These are phyloP conservation scores for Phortica variegata DNA, from an alignment of 1,140 invertebrate genomes.

Conservation along the genomic window DNA sequence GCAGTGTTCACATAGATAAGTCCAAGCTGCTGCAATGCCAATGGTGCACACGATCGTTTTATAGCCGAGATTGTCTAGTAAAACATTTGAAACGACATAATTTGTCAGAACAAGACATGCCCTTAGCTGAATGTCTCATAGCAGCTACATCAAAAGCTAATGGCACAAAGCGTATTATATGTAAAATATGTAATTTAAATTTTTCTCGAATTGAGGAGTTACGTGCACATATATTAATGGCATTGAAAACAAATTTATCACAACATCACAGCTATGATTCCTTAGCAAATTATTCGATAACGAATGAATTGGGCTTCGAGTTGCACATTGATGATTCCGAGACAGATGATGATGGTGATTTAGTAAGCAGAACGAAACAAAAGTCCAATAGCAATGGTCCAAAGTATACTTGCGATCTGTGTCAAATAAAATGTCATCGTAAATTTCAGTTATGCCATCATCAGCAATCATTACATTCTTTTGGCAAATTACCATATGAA, in stretches of 20 bases:
- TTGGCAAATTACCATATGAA: conserved; percentile 26
- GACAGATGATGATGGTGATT: conserved; percentile 12
- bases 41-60: not conserved
- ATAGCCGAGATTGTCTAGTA: conserved; percentile 1
- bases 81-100: conserved; percentile 17
- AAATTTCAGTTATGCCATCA: no score
- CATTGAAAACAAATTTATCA: not conserved
- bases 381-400: no score
- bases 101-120: conserved; percentile 2
- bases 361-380: no score
- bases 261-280: conserved; percentile 6
- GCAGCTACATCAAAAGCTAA: conserved; percentile 8
- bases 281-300: conserved; percentile 14
- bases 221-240: conserved; percentile 6
- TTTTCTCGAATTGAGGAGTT: conserved; percentile 8
- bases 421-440: no score
- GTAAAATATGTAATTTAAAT: conserved; percentile 11
- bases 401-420: not conserved
- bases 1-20: not conserved
- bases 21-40: not conserved
- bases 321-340: conserved; percentile 23
- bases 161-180: conserved; percentile 14
- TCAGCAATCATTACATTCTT: no score
- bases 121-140: conserved; percentile 7
- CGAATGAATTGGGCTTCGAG: conserved; percentile 18